phyloP scores from a whole-genome alignment of 1,140 invertebrate genomes.

The Proctacanthus coquilletti region DNA sequence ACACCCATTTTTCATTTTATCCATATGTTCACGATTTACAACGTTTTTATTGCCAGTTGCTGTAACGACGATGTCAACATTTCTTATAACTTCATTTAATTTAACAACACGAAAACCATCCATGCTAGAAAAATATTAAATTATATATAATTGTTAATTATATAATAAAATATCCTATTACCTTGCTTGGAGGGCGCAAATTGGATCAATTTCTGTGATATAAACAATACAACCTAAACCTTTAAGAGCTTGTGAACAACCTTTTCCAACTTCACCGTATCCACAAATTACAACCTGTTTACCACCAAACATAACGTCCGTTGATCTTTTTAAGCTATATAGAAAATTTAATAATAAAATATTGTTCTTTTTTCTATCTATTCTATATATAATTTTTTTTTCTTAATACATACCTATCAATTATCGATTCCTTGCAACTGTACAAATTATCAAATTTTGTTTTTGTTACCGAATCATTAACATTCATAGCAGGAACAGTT shows the following conservation, averaged over 20 bases:
- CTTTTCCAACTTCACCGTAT: constrained; percentile 96
- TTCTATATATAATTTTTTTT: neutral
- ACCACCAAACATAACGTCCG: constrained; percentile 94
- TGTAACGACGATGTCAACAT: constrained; percentile 88
- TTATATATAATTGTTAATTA: too few relatives aligned
- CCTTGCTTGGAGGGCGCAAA: constrained; percentile 84
- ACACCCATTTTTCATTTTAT: constrained; percentile 93
- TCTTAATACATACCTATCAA: constrained; percentile 13
- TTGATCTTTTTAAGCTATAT: constrained; percentile 24
- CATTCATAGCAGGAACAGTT: constrained; percentile 96
- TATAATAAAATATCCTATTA: too few relatives aligned
- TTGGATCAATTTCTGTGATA: constrained; percentile 96
- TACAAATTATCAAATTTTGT: constrained; percentile 85
- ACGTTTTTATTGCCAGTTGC: constrained; percentile 96
- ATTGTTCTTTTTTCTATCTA: neutral
- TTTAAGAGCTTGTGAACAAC: constrained; percentile 88
- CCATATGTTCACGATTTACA: constrained; percentile 87
- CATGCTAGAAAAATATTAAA: constrained; percentile 53
- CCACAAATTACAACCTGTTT: constrained; percentile 95
- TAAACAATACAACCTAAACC: constrained; percentile 88
- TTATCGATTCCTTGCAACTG: constrained; percentile 32
- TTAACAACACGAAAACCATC: constrained; percentile 93
- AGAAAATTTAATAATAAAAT: constrained; percentile 2
- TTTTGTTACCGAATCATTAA: constrained; percentile 97
- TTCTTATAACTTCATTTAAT: constrained; percentile 63